phyloP scores from a whole-genome alignment of 2,888 invertebrate species.

The Eristalis intricaria region DNA sequence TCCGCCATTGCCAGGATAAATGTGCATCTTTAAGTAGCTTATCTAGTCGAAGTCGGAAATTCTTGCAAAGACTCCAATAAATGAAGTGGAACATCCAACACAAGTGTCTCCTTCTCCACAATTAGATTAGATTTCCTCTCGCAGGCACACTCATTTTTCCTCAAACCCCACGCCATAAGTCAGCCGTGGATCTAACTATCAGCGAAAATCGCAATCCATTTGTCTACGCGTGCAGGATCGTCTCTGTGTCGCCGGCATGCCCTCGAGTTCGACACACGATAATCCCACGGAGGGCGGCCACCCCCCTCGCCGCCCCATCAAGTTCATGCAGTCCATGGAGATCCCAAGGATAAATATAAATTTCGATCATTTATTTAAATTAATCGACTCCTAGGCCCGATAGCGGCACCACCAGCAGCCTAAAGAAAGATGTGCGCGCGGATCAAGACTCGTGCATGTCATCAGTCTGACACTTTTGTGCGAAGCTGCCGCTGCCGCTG shows the following conservation, averaged over 20 bases:
- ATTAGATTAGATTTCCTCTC: constrained; percentile 5
- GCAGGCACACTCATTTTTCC: constrained; percentile 45
- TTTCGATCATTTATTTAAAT: constrained; percentile 70
- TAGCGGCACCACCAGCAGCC: neutral
- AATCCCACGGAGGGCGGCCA: constrained; percentile 37
- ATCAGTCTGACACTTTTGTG: constrained; percentile 65
- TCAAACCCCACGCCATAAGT: constrained; percentile 41
- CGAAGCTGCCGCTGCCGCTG: neutral
- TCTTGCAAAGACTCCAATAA: neutral
- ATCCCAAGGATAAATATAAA: constrained; percentile 69
- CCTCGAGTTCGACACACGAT: constrained; percentile 20
- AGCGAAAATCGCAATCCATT: constrained; percentile 25
- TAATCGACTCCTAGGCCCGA: constrained; percentile 58
- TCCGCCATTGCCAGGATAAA: no score
- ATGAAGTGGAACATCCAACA: neutral
- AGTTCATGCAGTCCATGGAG: constrained; percentile 45
- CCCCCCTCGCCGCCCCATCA: neutral
- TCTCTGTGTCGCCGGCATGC: neutral
- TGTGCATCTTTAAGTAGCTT: no score
- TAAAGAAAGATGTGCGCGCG: constrained; percentile 25
- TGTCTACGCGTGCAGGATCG: neutral
- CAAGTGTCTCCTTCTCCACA: neutral
- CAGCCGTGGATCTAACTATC: neutral
- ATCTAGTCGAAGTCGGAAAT: neutral
- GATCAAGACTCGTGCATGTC: constrained; percentile 61